Evolutionary conservation across 2,113 vertebrate species (phyloP), one percentile per base, ranked within the genome.

Genomic region (Apodemus speciosus): DNA sequence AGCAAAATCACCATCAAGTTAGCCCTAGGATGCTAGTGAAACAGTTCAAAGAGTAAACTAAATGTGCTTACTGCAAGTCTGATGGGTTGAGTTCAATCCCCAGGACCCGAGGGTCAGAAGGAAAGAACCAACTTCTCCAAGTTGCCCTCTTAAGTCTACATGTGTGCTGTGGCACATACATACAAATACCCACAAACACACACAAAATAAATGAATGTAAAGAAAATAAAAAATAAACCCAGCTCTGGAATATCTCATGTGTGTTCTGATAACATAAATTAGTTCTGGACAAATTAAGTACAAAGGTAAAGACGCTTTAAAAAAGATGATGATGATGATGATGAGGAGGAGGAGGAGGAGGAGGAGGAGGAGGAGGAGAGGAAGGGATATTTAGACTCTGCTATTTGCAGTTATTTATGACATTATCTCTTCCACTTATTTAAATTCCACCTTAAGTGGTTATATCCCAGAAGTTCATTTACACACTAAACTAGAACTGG

Each of bases 251-350:
- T n/a, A 46, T 72, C 23, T 3, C 53, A 46, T 64, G 35, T 85
- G n/a, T 93, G 56, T 68, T 86, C 35, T 85, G 3, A 91, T 83
- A 94, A 79, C 73, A 85, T 64, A 88, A 92, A 87, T 88, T 60
- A 94, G 88, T 83, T 84, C 75, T 84, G 77, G 84, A 51, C 46
- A 79, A 88, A 89, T 56, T 56, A 79, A 56, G 8, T 88, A 66
- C 38, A 87, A 43, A 93, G 64, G 46, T 64, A 93, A 88, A 88
- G 83, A 14, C 51, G 9, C n/a, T 49, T 58, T 66, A 15, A 84
- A 94, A 87, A 64, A 14, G 10, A 46, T 4, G 9, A 72, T 40
- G 38, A 40, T 13, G 40, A n/a, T 18, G 4, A 60, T 3, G 58
- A 60, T 0, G 58, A 60, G 18, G 58, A 56, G 15, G 51, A 53